Evolutionary conservation across 2,113 vertebrate species (phyloP), one percentile per base, ranked within the genome.

Genomic region (Centrocercus urophasianus): DNA sequence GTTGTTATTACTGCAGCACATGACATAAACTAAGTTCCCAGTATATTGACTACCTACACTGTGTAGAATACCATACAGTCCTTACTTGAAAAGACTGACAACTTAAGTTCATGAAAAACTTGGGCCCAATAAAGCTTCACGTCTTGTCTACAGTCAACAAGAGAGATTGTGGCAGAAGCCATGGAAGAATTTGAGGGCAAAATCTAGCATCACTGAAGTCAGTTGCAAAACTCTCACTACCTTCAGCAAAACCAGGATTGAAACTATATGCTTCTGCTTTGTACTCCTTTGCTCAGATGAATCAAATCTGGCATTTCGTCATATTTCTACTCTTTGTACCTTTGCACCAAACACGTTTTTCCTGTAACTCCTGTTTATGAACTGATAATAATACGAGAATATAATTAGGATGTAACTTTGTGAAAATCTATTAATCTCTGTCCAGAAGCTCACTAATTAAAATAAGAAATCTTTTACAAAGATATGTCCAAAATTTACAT

Each of bases 401-500:
- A 25, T 30, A 63, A 81, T 60, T 86, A 89, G 12, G 32, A 59
- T 72, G 76, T 2, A 69, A 17, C 18, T 72, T 45, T 15, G 6
- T 72, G 24, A 28, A 72, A 72, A 38, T 69, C 38, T 89, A 48
- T 36, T 85, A 13, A 56, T 71, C 15, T 87, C 13, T 66, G 42
- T 69, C 36, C 56, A 91, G 67, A 52, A 40, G 43, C 75, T 88
- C 64, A 64, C 57, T 88, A 80, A 22, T 52, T 88, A 52, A 76
- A 77, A 14, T 64, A 83, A 40, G 24, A 80, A 85, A 70, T n/a
- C 21, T 57, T 91, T 87, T 56, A 56, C 40, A 80, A 93, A 79
- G 40, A 63, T 88, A 87, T 36, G 80, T 36, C 64, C 56, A 79
- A 43, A 84, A 78, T 93, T 92, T 82, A 93, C 43, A 83, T 11